These are phyloP conservation scores for Pinctada fucata DNA, from an alignment of 2,888 invertebrate genomes.

Conservation along the genomic window DNA sequence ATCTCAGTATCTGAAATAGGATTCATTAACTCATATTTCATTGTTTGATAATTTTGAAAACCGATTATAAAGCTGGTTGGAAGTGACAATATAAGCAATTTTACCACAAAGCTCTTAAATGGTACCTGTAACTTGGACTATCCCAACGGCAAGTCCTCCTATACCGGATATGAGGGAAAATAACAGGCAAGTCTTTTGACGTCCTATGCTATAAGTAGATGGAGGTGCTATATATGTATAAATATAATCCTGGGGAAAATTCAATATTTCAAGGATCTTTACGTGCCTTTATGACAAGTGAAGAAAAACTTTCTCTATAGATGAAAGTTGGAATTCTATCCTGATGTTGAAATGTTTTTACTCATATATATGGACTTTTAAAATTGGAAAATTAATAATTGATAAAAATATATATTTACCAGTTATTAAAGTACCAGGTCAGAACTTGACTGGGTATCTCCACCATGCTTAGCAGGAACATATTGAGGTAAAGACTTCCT, in stretches of 20 bases:
- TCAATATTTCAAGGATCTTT: too few species aligned
- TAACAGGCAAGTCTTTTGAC: conserved; percentile 35
- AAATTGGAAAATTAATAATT: too few species aligned
- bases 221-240: too few species aligned
- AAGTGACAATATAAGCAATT: too few species aligned
- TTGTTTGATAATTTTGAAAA: conserved; percentile 7
- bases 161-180: conserved; percentile 38
- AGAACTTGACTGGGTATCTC: conserved; percentile 39
- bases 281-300: too few species aligned
- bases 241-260: too few species aligned
- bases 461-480: conserved; percentile 45
- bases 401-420: conserved; percentile 33
- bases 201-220: conserved; percentile 40
- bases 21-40: background rate
- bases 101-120: background rate
- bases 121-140: conserved; percentile 46
- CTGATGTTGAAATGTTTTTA: too few species aligned
- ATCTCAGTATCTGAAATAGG: conserved; percentile 30
- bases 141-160: conserved; percentile 42
- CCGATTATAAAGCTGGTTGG: background rate
- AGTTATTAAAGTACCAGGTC: conserved; percentile 44
- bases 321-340: too few species aligned
- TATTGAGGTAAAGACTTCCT: conserved; percentile 50
- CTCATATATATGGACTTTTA: too few species aligned
- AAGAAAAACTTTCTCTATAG: too few species aligned